A percentile compares a stretch with the other conserved stretches of the same genome.
Evolutionary conservation across 2,888 invertebrate genomes (phyloP).

Genomic region (Ochropleura plecta): DNA sequence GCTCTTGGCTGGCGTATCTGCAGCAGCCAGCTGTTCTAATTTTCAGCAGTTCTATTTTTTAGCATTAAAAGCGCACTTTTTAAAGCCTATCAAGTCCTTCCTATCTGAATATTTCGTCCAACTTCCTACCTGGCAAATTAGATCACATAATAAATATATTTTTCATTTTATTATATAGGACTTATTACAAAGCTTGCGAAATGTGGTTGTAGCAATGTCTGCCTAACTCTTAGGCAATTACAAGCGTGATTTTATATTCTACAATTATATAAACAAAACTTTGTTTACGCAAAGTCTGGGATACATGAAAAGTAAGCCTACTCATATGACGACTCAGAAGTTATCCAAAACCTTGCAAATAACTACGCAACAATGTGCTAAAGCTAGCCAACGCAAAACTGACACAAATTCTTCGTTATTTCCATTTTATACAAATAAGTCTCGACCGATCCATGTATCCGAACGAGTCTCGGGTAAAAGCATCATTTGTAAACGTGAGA

Average conservation of each 20-base stretch:
- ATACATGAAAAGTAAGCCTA: not conserved
- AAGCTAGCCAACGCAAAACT: conserved; percentile 46
- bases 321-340: conserved; percentile 12
- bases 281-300: conserved; percentile 9
- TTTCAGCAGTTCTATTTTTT: conserved; percentile 14
- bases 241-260: too few species aligned
- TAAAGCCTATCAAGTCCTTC: not conserved
- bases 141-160: not conserved
- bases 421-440: conserved; percentile 67
- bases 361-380: conserved; percentile 27
- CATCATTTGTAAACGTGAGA: conserved; percentile 75
- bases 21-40: too few species aligned
- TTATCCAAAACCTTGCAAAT: conserved; percentile 18
- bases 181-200: too few species aligned
- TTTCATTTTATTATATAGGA: too few species aligned
- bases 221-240: too few species aligned
- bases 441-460: conserved; percentile 53
- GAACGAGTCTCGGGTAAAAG: conserved; percentile 66
- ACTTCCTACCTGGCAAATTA: conserved; percentile 5
- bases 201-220: too few species aligned
- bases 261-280: too few species aligned
- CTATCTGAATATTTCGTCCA: conserved; percentile 21
- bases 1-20: too few species aligned
- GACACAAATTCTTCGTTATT: conserved; percentile 59
- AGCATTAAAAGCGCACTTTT: not conserved